Evolutionary conservation across 2,888 invertebrate species (phyloP).

Genomic region (Oasisia sp.): DNA sequence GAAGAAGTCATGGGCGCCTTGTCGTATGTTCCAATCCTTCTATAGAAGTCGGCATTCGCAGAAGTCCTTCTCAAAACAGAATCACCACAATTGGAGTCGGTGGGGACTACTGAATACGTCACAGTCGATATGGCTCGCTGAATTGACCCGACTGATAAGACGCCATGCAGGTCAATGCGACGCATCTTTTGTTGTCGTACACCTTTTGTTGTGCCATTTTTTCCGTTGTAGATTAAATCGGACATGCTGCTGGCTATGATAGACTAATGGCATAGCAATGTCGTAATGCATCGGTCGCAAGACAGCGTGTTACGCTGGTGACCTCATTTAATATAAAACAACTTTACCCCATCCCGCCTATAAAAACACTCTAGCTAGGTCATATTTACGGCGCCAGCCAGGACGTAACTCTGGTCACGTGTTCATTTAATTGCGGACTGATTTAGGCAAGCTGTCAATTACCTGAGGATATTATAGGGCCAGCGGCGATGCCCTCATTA

Average conservation of each 20-base stretch:
- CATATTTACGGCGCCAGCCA: background rate
- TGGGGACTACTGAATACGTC: background rate
- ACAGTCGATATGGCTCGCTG: background rate
- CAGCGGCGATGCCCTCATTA: background rate
- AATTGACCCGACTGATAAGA: background rate
- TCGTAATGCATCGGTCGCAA: background rate
- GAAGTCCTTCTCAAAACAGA: background rate
- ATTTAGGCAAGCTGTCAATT: background rate
- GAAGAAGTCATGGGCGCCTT: background rate
- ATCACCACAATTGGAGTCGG: background rate
- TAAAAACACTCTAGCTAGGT: background rate
- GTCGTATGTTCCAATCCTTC: background rate
- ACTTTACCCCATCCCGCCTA: background rate
- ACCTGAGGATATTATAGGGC: background rate
- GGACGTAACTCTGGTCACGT: background rate
- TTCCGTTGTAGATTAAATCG: background rate
- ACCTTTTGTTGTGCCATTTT: background rate
- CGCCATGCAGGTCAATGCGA: background rate
- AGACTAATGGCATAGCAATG: background rate
- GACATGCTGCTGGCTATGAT: background rate
- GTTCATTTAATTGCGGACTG: background rate
- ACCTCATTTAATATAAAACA: background rate
- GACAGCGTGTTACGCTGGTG: background rate
- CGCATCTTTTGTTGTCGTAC: no score
- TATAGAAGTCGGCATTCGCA: background rate